Base-by-base conservation (phyloP, 2,797 vertebrate species). In the Antrozous pallidus region DNA sequence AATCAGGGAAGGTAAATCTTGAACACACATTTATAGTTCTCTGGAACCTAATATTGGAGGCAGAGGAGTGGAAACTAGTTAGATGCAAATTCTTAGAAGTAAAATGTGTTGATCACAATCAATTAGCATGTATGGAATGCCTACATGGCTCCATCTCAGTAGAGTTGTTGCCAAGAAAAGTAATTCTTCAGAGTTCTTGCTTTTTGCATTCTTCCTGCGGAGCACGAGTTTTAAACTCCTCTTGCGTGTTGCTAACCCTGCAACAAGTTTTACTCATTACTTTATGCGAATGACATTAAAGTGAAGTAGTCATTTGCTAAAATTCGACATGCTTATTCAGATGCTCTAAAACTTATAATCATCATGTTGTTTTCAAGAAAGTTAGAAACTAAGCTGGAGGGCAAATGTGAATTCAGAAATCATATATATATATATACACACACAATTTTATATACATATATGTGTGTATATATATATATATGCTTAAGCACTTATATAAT, bases 101-200 rank as follows among this genome's bases (percentile, higher is more conserved):
- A 90, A 92, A 93, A 86, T 78, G 88, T 90, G 56, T 92, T 79
- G 74, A 92, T 96, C 61, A 75, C 51, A 86, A 61, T 88, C 61
- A 89, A 11, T 87, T 92, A 92, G 91, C 79, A 63, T 96, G 67
- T 94, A 81, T 94, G 80, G 61, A 69, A 87, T 71, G 56, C 5
- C 61, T 93, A 0, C 92, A 70, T 26, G 63, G 26, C 42, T 63
- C 49, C 38, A 17, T 83, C 47, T 80, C 74, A 74, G 22, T 49
- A 80, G 42, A 67, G 28, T 4, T 78, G 38, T 49, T 81, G 87
- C 73, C 56, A 82, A 81, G 45, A 91, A 87, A 92, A 90, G 54
- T 12, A 80, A 74, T 77, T 90, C 20, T 67, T 45, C 12, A 22
- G 0, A 69, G 6, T 51, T 85, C 65, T 33, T 78, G 70, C 2